These are phyloP conservation scores for Colletes gigas DNA, from an alignment of 1,140 invertebrate genomes.

Conservation along the genomic window DNA sequence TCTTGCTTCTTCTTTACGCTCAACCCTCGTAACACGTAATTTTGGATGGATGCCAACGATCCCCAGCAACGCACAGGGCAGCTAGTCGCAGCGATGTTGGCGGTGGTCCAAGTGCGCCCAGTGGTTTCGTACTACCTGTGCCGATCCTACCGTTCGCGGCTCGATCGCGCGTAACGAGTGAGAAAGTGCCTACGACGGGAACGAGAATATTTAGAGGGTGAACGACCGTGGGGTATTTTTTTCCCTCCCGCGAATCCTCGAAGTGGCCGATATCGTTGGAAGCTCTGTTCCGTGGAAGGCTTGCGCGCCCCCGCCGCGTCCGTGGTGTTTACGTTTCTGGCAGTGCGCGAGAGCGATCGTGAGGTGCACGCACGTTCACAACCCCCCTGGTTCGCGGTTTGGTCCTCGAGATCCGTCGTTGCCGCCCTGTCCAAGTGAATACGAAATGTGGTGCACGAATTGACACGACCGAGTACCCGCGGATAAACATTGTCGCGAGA, in stretches of 20 bases:
- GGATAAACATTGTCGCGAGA: not conserved
- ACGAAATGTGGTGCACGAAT: no score
- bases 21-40: slow-evolving; percentile 18
- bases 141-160: not conserved
- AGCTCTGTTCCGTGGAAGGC: no score
- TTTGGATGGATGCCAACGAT: slow-evolving; percentile 45
- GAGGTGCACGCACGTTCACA: slow-evolving; percentile 12
- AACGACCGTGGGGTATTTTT: slow-evolving; percentile 1
- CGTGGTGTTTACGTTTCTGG: slow-evolving; percentile 21
- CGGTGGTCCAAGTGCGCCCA: slow-evolving; percentile 47
- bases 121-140: slow-evolving; percentile 27
- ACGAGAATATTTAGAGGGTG: not conserved
- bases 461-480: not conserved
- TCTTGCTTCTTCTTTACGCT: not conserved
- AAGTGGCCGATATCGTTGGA: slow-evolving; percentile 7
- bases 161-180: slow-evolving; percentile 3
- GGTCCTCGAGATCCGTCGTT: no score
- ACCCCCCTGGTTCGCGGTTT: not conserved
- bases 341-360: slow-evolving; percentile 3
- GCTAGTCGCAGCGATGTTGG: slow-evolving; percentile 53
- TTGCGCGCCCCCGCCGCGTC: not conserved
- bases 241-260: not conserved
- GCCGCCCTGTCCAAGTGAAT: no score
- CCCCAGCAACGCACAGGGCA: slow-evolving; percentile 11
- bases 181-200: not conserved